Conservation (phyloP, 2,113 vertebrate species). For the Lophotis ruficrista region DNA sequence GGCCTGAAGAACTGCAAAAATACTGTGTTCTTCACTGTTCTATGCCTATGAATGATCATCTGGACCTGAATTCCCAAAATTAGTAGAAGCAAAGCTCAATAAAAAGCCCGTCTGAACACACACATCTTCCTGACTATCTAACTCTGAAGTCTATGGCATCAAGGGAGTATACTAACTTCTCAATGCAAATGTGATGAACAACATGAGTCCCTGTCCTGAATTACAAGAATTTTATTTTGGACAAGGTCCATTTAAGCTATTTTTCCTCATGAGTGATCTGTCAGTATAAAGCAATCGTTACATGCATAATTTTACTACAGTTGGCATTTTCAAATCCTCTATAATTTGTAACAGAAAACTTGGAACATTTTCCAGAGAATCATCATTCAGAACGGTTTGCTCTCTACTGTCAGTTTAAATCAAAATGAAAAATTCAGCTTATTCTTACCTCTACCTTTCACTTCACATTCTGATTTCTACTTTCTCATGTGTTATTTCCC, state of each 20-base stretch:
- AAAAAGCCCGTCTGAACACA: background rate
- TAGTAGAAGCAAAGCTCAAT: background rate
- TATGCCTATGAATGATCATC: background rate
- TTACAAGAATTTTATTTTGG: background rate
- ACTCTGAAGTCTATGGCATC: background rate
- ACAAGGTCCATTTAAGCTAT: background rate
- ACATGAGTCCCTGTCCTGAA: background rate
- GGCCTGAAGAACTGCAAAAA: background rate
- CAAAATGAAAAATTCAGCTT: background rate
- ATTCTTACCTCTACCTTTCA: background rate
- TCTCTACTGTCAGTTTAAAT: background rate
- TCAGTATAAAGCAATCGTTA: background rate
- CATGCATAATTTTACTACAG: background rate
- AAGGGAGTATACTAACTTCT: background rate
- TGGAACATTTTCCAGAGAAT: background rate
- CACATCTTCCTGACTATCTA: background rate
- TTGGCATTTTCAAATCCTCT: background rate
- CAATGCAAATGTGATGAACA: background rate
- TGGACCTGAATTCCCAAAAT: background rate
- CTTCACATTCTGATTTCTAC: background rate
- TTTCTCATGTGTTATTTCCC: background rate
- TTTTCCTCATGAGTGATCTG: slow-evolving; percentile 36
- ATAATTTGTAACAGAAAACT: background rate
- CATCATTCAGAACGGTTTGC: background rate
- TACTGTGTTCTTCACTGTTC: background rate